A percentile compares a stretch with the other conserved stretches of the same genome.
These are phyloP conservation scores for Orientallactaga bullata DNA, from an alignment of 2,113 vertebrate species.

Conservation along the genomic window DNA sequence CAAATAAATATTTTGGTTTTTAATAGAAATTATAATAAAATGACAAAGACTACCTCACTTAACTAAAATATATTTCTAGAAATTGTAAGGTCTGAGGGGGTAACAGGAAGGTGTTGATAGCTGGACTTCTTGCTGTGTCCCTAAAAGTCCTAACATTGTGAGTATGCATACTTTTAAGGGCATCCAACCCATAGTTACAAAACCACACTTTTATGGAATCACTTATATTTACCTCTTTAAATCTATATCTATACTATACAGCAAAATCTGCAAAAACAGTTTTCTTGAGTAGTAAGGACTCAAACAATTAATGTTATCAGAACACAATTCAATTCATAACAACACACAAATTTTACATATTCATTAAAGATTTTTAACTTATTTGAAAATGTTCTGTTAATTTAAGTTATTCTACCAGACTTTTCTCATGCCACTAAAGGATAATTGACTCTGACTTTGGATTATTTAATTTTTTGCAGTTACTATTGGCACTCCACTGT, in stretches of 20 bases:
- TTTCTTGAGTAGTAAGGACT: neutral
- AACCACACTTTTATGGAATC: accelerated
- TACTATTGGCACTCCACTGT: neutral
- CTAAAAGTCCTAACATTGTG: accelerated
- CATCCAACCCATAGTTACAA: neutral
- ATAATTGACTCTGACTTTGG: neutral
- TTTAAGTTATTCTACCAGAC: neutral
- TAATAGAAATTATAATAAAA: neutral
- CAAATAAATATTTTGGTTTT: neutral
- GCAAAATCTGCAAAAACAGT: neutral
- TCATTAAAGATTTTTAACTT: neutral
- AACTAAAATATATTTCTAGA: neutral
- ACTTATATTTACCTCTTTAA: neutral
- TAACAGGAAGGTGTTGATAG: neutral
- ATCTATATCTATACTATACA: neutral
- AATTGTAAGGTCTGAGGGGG: neutral
- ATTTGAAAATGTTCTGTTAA: neutral
- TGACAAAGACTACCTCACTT: neutral
- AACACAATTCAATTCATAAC: neutral
- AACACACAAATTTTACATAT: neutral
- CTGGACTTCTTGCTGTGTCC: neutral
- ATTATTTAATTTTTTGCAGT: neutral
- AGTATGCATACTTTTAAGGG: neutral
- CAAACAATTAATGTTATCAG: neutral
- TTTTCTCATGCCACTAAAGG: neutral